These are phyloP conservation scores for Tribolium freemani DNA, from an alignment of 2,888 invertebrate species.

Conservation along the genomic window DNA sequence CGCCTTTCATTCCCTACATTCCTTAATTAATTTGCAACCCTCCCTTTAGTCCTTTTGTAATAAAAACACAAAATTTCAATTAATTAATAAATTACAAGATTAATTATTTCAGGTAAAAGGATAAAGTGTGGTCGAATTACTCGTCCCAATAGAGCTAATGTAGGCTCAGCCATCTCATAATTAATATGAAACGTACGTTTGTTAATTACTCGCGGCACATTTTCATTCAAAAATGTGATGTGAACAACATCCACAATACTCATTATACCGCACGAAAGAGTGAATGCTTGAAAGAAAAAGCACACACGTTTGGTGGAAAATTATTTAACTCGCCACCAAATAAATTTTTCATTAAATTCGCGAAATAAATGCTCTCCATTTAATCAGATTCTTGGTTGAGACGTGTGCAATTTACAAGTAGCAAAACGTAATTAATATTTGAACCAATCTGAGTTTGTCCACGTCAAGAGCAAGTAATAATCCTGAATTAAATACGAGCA, in stretches of 20 bases:
- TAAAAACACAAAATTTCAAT: constrained; percentile 39
- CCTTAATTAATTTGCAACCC: background rate
- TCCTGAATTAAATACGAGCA: constrained; percentile 37
- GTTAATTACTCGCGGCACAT: constrained; percentile 32
- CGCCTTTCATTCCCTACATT: background rate
- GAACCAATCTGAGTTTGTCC: constrained; percentile 28
- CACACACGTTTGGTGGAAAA: background rate
- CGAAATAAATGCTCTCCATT: constrained; percentile 2
- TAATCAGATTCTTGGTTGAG: constrained; percentile 25
- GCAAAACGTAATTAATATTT: constrained; percentile 36
- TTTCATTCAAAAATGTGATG: constrained; percentile 15
- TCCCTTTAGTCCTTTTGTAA: background rate
- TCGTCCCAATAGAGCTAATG: constrained; percentile 36
- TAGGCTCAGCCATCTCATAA: constrained; percentile 37
- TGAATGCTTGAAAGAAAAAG: background rate
- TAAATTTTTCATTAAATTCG: too few relatives aligned
- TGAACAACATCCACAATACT: background rate
- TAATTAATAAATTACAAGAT: constrained; percentile 27
- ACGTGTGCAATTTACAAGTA: constrained; percentile 14
- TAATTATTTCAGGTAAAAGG: constrained; percentile 17
- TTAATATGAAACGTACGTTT: constrained; percentile 36
- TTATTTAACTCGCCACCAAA: too few relatives aligned
- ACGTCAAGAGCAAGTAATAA: constrained; percentile 36
- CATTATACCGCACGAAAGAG: background rate
- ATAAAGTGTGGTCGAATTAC: constrained; percentile 17